Evolutionary conservation across 2,797 vertebrate genomes (phyloP).

Genomic region (Pseudocheirus occidentalis): DNA sequence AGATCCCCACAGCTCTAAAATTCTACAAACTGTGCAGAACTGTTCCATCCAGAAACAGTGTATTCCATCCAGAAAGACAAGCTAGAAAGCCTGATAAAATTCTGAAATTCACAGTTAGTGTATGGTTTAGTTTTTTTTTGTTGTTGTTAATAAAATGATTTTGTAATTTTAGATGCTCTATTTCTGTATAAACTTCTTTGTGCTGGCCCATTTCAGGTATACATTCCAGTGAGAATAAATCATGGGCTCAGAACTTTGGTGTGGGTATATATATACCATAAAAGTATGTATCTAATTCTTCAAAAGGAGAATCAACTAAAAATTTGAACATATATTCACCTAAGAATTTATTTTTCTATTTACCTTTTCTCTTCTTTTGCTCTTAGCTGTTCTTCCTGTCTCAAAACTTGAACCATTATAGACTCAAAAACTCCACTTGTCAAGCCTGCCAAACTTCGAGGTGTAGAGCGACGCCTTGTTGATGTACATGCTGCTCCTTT

Average conservation of each 20-base stretch:
- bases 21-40: slow-evolving; percentile 43
- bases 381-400: slow-evolving; percentile 94
- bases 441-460: slow-evolving; percentile 90
- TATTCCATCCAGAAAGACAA: slow-evolving; percentile 44
- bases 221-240: slow-evolving; percentile 39
- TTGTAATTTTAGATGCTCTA: slow-evolving; percentile 58
- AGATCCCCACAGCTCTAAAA: slow-evolving; percentile 57
- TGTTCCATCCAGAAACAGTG: slow-evolving; percentile 44
- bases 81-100: slow-evolving; percentile 57
- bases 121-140: slow-evolving; percentile 13
- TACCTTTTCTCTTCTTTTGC: slow-evolving; percentile 97
- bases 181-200: slow-evolving; percentile 53
- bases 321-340: slow-evolving; percentile 63
- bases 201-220: slow-evolving; percentile 51
- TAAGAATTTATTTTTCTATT: slow-evolving; percentile 73
- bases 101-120: slow-evolving; percentile 56
- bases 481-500: slow-evolving; percentile 87
- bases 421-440: slow-evolving; percentile 93
- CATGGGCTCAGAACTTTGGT: slow-evolving; percentile 51
- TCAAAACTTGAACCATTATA: slow-evolving; percentile 94
- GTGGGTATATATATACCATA: slow-evolving; percentile 4
- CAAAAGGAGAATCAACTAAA: slow-evolving; percentile 51
- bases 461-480: slow-evolving; percentile 91
- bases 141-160: slow-evolving; percentile 42
- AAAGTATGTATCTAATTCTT: slow-evolving; percentile 59